Evolutionary conservation across 2,888 invertebrate species (phyloP).

Genomic region (Pelosia muscerda): DNA sequence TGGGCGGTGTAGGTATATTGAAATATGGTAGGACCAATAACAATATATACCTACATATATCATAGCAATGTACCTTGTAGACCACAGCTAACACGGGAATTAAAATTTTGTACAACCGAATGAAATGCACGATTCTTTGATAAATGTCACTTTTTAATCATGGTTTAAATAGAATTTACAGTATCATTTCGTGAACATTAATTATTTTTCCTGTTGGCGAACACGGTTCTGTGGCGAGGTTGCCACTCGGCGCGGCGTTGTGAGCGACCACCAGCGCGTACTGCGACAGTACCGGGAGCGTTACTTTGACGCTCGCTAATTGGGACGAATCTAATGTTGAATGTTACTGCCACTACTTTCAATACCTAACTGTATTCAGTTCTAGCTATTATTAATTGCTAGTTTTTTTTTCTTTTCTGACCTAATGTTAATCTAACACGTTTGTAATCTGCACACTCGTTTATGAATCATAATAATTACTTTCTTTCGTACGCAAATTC

Average conservation of each 20-base stretch:
- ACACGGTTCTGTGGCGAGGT: neutral
- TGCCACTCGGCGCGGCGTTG: constrained; percentile 10
- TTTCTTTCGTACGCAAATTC: no score
- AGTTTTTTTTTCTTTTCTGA: neutral
- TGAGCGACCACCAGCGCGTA: constrained; percentile 21
- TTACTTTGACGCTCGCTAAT: constrained; percentile 38
- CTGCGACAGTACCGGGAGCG: constrained; percentile 12
- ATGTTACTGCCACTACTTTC: constrained; percentile 3
- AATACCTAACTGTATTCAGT: constrained; percentile 2
- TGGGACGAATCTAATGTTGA: constrained; percentile 27
- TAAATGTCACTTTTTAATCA: neutral
- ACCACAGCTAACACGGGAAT: constrained; percentile 1
- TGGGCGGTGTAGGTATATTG: no score
- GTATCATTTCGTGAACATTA: neutral
- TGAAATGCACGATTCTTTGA: constrained; percentile 9
- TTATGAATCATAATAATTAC: no score
- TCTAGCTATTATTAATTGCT: neutral
- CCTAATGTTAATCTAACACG: neutral
- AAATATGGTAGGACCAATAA: no score
- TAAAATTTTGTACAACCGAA: constrained; percentile 13
- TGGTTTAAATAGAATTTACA: constrained; percentile 9
- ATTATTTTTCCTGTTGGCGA: constrained; percentile 10
- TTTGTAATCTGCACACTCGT: neutral
- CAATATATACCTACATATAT: neutral
- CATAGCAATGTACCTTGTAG: neutral